These are phyloP conservation scores for Neolamprologus fasciatus DNA, from an alignment of 2,113 vertebrate genomes.

Conservation along the genomic window DNA sequence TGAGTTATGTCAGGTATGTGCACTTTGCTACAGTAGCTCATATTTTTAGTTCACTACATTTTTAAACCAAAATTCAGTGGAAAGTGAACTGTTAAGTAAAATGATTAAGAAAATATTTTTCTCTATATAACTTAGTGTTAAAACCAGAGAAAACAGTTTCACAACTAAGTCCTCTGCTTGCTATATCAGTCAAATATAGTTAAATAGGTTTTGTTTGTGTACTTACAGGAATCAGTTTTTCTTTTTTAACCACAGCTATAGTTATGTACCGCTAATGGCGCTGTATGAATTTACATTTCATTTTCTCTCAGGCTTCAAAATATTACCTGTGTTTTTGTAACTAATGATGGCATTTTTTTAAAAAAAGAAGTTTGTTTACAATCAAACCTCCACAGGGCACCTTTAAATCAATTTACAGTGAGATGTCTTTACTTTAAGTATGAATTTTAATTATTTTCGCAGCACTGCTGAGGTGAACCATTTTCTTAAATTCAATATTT, in stretches of 20 bases:
- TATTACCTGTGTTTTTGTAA: neutral
- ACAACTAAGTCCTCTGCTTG: neutral
- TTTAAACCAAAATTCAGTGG: neutral
- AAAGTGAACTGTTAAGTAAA: neutral
- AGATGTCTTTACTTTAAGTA: neutral
- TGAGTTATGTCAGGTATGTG: neutral
- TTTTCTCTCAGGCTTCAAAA: neutral
- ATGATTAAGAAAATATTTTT: neutral
- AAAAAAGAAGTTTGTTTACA: neutral
- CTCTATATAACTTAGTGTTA: neutral
- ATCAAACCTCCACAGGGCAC: neutral
- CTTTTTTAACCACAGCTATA: neutral
- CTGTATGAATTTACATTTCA: accelerated
- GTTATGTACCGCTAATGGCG: neutral
- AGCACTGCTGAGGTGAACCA: neutral
- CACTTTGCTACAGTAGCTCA: neutral
- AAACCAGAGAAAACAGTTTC: neutral
- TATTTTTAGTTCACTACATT: neutral
- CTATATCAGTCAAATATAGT: neutral
- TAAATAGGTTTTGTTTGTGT: neutral
- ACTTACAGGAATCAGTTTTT: accelerated
- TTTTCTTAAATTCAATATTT: slow-evolving; percentile 53
- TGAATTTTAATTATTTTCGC: slow-evolving; percentile 15
- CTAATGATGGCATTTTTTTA: neutral
- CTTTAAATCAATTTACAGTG: neutral